phyloP scores from a whole-genome alignment of 2,113 vertebrate genomes.

The Tonatia bakeri region DNA sequence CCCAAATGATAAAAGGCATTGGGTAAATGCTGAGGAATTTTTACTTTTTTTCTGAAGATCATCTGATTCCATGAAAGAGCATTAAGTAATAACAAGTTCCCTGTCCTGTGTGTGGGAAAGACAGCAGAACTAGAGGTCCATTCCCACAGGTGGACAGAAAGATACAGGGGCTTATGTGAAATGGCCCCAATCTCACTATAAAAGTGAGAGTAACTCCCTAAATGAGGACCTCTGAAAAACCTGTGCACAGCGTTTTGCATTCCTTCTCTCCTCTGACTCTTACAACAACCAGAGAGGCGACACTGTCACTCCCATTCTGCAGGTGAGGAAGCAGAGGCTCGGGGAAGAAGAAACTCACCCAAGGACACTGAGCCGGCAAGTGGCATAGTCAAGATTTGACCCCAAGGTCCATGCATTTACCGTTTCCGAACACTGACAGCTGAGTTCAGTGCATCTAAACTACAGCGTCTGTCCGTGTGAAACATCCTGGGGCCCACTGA shows the following conservation, averaged over 20 bases:
- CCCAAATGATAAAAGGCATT: not conserved
- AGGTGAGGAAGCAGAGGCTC: not conserved
- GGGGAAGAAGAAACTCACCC: not conserved
- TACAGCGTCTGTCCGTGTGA: not conserved
- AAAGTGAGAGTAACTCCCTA: not conserved
- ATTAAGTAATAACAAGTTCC: not conserved
- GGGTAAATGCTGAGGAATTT: not conserved
- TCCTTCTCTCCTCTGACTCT: not conserved
- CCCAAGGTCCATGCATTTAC: not conserved
- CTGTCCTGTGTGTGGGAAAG: not conserved
- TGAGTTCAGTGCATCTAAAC: not conserved
- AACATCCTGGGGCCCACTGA: not conserved
- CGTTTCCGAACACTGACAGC: not conserved
- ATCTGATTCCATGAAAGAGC: not conserved
- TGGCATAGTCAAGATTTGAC: not conserved
- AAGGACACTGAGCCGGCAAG: not conserved
- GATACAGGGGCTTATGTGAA: not conserved
- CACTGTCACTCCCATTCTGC: not conserved
- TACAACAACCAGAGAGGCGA: not conserved
- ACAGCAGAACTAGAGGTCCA: not conserved
- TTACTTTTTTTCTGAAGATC: slow-evolving; percentile 8
- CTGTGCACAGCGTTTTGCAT: not conserved
- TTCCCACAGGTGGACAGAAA: not conserved
- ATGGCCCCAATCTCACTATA: not conserved
- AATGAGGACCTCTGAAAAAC: not conserved